Conservation (phyloP, 2,797 vertebrate genomes). For the Coracias cyanogaster region DNA sequence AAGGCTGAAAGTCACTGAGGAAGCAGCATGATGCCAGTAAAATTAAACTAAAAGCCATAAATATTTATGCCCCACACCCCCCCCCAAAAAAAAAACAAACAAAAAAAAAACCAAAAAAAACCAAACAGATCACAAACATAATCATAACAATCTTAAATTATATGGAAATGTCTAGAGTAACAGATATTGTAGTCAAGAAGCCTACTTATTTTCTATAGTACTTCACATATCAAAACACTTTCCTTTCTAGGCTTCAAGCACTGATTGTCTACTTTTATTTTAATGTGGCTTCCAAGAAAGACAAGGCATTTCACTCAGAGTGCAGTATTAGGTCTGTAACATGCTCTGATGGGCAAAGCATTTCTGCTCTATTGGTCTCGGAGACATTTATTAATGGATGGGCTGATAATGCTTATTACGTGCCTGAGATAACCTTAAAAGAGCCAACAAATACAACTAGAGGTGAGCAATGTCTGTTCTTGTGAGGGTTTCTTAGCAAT, state of each 20-base stretch:
- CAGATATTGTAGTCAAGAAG: background rate
- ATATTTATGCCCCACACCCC: fast-evolving
- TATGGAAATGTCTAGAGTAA: background rate
- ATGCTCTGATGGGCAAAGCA: constrained; percentile 33
- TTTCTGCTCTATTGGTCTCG: constrained; percentile 40
- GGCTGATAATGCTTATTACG: constrained; percentile 45
- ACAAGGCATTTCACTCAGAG: constrained; percentile 13
- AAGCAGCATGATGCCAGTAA: background rate
- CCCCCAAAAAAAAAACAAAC: background rate
- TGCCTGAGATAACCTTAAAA: constrained; percentile 54
- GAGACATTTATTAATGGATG: constrained; percentile 68
- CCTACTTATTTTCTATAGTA: background rate
- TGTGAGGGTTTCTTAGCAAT: constrained; percentile 50
- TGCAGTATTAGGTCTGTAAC: constrained; percentile 14
- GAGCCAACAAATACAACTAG: constrained; percentile 27
- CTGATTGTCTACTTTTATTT: constrained; percentile 54
- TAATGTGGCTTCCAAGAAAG: constrained; percentile 14
- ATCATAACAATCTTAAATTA: background rate
- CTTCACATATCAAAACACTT: constrained; percentile 51
- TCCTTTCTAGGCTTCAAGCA: constrained; percentile 22
- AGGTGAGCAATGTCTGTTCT: constrained; percentile 16
- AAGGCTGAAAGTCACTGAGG: background rate
- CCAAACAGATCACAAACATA: background rate
- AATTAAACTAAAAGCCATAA: constrained; percentile 14
- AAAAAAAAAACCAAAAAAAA: background rate